Percentiles rank a stretch among this genome's conserved stretches.
Evolutionary conservation across 2,888 invertebrate genomes (phyloP).

Genomic region (Stenolophus ochropezus): DNA sequence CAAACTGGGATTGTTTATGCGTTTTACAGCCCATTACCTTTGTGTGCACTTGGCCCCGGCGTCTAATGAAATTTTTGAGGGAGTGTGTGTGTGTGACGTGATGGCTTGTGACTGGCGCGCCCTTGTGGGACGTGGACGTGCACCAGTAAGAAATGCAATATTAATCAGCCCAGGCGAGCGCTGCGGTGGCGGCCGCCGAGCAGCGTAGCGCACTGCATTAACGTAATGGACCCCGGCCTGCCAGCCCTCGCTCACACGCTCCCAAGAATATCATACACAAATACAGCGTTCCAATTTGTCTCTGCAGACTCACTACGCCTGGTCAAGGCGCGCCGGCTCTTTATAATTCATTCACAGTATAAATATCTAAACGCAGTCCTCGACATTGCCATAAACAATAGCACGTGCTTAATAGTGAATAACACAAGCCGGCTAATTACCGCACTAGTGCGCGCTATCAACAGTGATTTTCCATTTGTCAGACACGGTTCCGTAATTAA

Average conservation of each 20-base stretch:
- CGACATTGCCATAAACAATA: no score
- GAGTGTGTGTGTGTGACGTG: not conserved
- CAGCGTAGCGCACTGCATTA: constrained; percentile 73
- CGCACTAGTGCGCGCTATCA: constrained; percentile 72
- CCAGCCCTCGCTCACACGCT: not conserved
- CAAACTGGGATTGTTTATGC: not conserved
- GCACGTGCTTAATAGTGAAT: constrained; percentile 3
- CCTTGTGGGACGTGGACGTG: constrained; percentile 69
- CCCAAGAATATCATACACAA: not conserved
- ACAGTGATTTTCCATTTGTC: constrained; percentile 79
- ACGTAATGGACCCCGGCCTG: constrained; percentile 70
- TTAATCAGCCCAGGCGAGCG: constrained; percentile 75
- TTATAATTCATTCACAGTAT: no score
- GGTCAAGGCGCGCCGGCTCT: constrained; percentile 8
- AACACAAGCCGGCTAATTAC: constrained; percentile 62
- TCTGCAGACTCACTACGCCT: not conserved
- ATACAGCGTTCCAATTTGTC: not conserved
- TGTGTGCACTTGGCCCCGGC: constrained; percentile 49
- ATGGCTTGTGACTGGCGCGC: constrained; percentile 62
- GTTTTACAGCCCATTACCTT: constrained; percentile 67
- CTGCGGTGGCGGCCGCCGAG: constrained; percentile 66
- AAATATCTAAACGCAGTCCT: no score
- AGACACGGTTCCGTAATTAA: constrained; percentile 79
- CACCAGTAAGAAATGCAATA: constrained; percentile 77
- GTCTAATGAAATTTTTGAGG: not conserved